phyloP scores from a whole-genome alignment of 1,140 invertebrate genomes.

The Drosophila aff. region DNA sequence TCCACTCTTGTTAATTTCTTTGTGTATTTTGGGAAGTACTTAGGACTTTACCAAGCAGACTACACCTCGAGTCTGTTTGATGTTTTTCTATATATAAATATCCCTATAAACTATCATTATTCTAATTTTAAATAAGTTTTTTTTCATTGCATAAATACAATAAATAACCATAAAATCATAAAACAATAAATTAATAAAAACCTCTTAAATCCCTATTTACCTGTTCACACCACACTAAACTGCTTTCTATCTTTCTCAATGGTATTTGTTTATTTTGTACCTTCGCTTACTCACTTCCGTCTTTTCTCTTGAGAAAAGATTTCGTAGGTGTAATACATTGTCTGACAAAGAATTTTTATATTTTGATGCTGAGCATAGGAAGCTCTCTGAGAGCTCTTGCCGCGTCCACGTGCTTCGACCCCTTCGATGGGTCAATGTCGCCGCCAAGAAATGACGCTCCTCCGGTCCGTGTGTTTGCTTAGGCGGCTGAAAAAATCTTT shows the following conservation, averaged over 20 bases:
- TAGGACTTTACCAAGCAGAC: no score
- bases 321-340: not conserved
- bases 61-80: no score
- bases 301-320: not conserved
- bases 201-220: not conserved
- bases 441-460: slow-evolving; percentile 9
- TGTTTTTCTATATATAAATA: no score
- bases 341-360: not conserved
- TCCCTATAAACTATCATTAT: no score
- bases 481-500: slow-evolving; percentile 47
- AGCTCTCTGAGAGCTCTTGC: not conserved
- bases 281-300: not conserved
- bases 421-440: slow-evolving; percentile 44
- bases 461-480: slow-evolving; percentile 17
- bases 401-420: slow-evolving; percentile 27
- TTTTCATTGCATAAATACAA: not conserved
- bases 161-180: not conserved
- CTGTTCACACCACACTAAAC: not conserved
- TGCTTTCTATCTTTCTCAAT: not conserved
- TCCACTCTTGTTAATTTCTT: no score
- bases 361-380: not conserved
- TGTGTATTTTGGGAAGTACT: no score
- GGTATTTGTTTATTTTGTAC: not conserved
- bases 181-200: not conserved
- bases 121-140: no score